Base-by-base conservation (phyloP, 2,797 vertebrate species). In the Acanthiza pusilla region DNA sequence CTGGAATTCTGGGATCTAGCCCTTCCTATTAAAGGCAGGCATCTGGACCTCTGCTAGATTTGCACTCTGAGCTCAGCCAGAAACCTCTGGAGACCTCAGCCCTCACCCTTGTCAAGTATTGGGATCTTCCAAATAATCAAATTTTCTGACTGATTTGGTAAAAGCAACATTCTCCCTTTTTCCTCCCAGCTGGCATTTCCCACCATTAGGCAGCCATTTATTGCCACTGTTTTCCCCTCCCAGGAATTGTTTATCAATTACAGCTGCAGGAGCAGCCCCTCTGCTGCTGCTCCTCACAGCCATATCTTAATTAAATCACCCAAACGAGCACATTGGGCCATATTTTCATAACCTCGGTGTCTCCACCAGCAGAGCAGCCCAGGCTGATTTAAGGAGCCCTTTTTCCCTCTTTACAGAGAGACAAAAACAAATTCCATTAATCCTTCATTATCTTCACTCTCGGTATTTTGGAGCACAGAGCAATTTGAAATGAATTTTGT, bases 61-160 rank as follows among this genome's bases (percentile, higher is more conserved):
- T 43, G 42, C 42, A 4, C 34, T 16, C 10, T 5, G 23, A 15
- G 62, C 13, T 25, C 26, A 21, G 48, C 0, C 29, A 40, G 63
- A 67, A 58, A 14, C 32, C 68, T 34, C 18, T 1, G 4, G 36
- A 18, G 75, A 54, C 54, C 72, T 60, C 57, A 55, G 47, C 20
- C 17, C 50, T 30, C 4, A 0, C 3, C 54, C 34, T 5, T 5
- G 45, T 1, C 3, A 36, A 20, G 40, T 1, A 1, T 0, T 7
- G 62, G 67, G 17, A 7, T 23, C 12, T 40, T 19, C 62, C 63
- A 82, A 1, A n/a, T 1, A 3, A 3, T 0, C n/a, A 4, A 12
- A 14, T 11, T 11, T 32, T 17, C 36, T n/a, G 71, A 6, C 30
- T 2, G 58, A 8, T 15, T 9, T 0, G 2, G 11, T 30, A 10